Percentiles rank a stretch among this genome's conserved stretches.
These are phyloP conservation scores for Bombus superbus DNA, from an alignment of 1,140 invertebrate species.

Conservation along the genomic window DNA sequence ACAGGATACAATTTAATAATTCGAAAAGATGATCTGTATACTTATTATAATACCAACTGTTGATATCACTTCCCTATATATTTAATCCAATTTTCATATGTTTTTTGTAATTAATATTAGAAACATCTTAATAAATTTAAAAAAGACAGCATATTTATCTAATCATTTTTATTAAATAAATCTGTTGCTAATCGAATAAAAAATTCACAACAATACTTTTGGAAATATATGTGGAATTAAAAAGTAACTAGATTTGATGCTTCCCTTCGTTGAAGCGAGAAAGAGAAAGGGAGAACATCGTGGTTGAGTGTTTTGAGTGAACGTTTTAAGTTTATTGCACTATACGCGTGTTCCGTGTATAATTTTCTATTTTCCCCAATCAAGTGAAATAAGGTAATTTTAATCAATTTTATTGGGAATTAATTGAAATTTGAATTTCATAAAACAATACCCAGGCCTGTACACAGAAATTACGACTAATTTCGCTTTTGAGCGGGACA, in stretches of 20 bases:
- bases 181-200: neutral
- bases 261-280: neutral
- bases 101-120: neutral
- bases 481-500: constrained; percentile 33
- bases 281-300: constrained; percentile 27
- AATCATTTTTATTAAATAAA: neutral
- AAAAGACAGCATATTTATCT: neutral
- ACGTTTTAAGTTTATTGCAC: constrained; percentile 41
- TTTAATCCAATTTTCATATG: neutral
- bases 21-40: neutral
- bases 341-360: constrained; percentile 7
- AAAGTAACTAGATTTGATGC: neutral
- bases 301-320: constrained; percentile 45
- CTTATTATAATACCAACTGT: neutral
- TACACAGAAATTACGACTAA: neutral
- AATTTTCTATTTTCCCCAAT: constrained; percentile 44
- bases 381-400: constrained; percentile 30
- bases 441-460: neutral
- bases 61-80: neutral
- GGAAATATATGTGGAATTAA: neutral
- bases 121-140: neutral
- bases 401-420: neutral
- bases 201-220: neutral
- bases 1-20: neutral
- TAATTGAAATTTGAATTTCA: neutral